phyloP scores from a whole-genome alignment of 2,113 vertebrate species.

The Caretta caretta region DNA sequence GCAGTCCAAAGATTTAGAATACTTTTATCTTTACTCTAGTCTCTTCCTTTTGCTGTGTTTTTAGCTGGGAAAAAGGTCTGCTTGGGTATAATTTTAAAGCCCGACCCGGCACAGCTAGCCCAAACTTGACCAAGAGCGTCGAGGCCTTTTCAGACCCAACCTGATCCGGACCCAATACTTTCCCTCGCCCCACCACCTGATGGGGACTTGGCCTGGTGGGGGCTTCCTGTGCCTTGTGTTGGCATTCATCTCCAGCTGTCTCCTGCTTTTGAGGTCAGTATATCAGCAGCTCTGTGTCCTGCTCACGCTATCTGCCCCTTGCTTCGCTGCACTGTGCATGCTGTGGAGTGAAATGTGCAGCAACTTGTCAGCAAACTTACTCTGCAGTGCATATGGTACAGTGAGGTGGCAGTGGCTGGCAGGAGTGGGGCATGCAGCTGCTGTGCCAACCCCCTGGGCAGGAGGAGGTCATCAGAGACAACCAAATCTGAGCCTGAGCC shows the following conservation, averaged over 20 bases:
- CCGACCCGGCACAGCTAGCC: neutral
- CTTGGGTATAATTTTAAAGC: neutral
- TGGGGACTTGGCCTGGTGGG: neutral
- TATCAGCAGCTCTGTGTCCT: neutral
- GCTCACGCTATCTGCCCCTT: neutral
- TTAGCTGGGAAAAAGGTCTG: neutral
- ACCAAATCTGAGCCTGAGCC: neutral
- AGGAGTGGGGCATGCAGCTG: neutral
- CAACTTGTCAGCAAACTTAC: neutral
- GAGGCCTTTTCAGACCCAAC: neutral
- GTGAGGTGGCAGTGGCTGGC: neutral
- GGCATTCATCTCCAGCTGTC: neutral
- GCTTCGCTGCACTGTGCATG: neutral
- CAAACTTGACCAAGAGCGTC: neutral
- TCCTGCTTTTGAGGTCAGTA: neutral
- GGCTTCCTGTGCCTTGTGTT: neutral
- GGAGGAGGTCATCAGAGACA: neutral
- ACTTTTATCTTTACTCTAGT: conserved; percentile 51
- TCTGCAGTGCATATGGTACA: neutral
- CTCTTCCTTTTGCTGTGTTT: conserved; percentile 25
- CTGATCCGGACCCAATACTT: neutral
- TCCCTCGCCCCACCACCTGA: neutral
- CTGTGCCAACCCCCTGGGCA: neutral
- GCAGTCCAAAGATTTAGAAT: neutral
- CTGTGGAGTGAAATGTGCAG: neutral